Evolutionary conservation across 2,888 invertebrate species (phyloP).

Genomic region (Luperina testacea): DNA sequence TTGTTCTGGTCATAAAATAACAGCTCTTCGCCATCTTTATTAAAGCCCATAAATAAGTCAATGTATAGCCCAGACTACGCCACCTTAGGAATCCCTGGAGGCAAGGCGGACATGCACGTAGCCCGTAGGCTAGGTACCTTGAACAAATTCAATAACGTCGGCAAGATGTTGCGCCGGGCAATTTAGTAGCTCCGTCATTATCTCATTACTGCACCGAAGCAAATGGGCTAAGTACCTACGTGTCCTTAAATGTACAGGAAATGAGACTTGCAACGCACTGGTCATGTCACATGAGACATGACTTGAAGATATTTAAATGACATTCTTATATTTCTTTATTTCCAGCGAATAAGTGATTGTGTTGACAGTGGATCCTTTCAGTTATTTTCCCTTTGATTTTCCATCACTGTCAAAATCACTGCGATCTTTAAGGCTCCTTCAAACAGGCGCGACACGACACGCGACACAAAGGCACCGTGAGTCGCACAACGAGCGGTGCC

Average conservation of each 20-base stretch:
- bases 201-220: slow-evolving; percentile 24
- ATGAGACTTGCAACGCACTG: neutral
- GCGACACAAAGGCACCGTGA: too few species aligned
- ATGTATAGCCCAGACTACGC: neutral
- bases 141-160: slow-evolving; percentile 28
- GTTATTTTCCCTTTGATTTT: neutral
- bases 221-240: slow-evolving; percentile 10
- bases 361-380: neutral
- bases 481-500: too few species aligned
- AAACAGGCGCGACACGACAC: neutral
- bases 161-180: slow-evolving; percentile 8
- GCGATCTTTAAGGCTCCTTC: neutral
- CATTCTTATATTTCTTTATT: slow-evolving; percentile 1
- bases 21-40: neutral
- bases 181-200: slow-evolving; percentile 38
- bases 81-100: neutral
- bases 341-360: neutral
- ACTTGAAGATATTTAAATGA: neutral
- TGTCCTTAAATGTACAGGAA: slow-evolving; percentile 13
- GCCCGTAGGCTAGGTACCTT: neutral
- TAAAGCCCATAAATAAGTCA: neutral
- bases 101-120: neutral
- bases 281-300: neutral
- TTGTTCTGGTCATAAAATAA: neutral
- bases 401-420: neutral